Evolutionary conservation across 2,888 invertebrate species (phyloP).

Genomic region (Rhyacophila evoluta): DNA sequence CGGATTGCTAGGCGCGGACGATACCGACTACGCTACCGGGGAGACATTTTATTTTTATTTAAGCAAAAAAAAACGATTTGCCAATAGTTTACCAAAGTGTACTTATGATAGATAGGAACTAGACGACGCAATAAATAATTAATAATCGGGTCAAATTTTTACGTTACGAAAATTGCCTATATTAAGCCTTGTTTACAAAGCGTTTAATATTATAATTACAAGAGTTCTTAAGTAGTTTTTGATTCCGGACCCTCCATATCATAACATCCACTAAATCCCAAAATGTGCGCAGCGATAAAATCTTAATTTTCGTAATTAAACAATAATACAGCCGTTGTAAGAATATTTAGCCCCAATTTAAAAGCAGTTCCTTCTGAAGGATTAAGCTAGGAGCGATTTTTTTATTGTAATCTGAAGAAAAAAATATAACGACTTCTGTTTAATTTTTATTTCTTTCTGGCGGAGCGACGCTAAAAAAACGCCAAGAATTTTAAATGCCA

Average conservation of each 20-base stretch:
- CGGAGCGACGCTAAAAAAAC: slow-evolving; percentile 13
- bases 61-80: no score
- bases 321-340: neutral
- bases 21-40: no score
- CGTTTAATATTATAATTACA: no score
- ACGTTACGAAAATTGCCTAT: no score
- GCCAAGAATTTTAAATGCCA: slow-evolving; percentile 41
- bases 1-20: no score
- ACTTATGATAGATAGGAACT: no score
- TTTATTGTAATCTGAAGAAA: slow-evolving; percentile 16
- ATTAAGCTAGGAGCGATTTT: neutral
- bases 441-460: slow-evolving; percentile 14
- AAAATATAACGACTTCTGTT: slow-evolving; percentile 23
- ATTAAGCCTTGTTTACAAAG: no score
- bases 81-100: no score
- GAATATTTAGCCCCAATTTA: slow-evolving; percentile 15
- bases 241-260: neutral
- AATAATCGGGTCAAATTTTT: no score
- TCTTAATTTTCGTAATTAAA: slow-evolving; percentile 14
- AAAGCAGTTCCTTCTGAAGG: neutral
- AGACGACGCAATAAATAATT: no score
- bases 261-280: neutral
- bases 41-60: no score
- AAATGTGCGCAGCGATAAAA: neutral
- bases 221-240: neutral